Base-by-base conservation (phyloP, 2,797 vertebrate genomes). In the Vireo griseus region DNA sequence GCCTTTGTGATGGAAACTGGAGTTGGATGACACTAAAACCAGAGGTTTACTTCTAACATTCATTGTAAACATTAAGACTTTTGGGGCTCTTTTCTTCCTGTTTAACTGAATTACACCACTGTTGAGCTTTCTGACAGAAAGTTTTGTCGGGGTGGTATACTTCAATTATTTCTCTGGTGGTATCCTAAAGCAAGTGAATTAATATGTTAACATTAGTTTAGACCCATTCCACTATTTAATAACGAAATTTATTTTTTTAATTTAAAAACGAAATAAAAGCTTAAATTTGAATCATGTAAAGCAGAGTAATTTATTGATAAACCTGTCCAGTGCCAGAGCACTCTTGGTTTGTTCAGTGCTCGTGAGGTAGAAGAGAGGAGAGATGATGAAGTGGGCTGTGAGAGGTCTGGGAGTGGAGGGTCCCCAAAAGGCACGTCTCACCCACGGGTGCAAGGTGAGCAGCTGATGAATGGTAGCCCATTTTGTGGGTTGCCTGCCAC, bases 221-320 rank as follows among this genome's bases (percentile, higher is more conserved):
- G 97, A 96, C 92, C 93, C 98, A 98, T 98, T 98, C 97, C 97
- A 98, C 97, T 98, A 98, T 98, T 98, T 98, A 98, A 98, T 98
- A 98, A 98, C 4, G 95, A 98, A 98, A 98, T 98, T 98, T 98
- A 98, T 98, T 98, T 98, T 98, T 98, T 98, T 98, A 98, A 98
- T 98, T 98, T 98, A 97, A 98, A 94, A 98, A 96, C 74, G 75
- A 97, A 98, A 98, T 98, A 98, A 98, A 98, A 97, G 91, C 97
- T 97, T 97, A 98, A 98, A 97, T 98, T 98, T 98, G 96, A 98
- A 98, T 96, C 98, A 97, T 96, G 97, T 97, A 98, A 98, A 98
- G 29, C 87, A 94, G 97, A 97, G 97, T 98, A 95, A 96, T 97
- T 97, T 97, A 92, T 98, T 98, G 96, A 81, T 90, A 69, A 92